A percentile compares a stretch with the other conserved stretches of the same genome.
Evolutionary conservation across 2,113 vertebrate species (phyloP).

Genomic region (Galeopterus variegatus): DNA sequence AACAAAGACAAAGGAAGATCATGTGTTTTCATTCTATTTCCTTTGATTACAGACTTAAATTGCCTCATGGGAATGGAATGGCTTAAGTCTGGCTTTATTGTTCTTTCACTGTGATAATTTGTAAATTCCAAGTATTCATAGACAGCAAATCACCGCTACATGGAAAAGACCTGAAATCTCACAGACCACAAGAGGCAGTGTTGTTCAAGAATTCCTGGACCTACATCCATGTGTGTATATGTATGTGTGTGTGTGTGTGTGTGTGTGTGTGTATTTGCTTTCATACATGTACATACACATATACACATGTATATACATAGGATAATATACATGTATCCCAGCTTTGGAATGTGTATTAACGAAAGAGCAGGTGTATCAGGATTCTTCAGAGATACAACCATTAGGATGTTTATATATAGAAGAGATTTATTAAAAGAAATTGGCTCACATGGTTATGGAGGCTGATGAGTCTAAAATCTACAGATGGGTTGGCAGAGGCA

Average conservation of each 20-base stretch:
- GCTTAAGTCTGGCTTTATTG: slow-evolving; percentile 35
- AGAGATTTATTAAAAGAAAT: background rate
- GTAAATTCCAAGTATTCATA: background rate
- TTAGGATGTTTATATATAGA: background rate
- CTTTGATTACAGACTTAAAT: slow-evolving; percentile 57
- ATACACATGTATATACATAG: background rate
- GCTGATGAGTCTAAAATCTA: background rate
- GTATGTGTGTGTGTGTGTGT: no score
- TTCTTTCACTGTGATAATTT: background rate
- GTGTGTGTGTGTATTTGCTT: no score
- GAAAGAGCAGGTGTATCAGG: background rate
- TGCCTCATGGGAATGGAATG: slow-evolving; percentile 52
- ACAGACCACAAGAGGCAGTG: background rate
- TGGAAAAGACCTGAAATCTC: background rate
- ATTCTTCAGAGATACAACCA: slow-evolving; percentile 5
- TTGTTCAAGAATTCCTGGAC: background rate
- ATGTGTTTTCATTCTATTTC: slow-evolving; percentile 39
- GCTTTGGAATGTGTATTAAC: background rate
- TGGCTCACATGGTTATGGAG: background rate
- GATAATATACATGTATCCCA: background rate
- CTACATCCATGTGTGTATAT: background rate
- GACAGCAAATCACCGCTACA: background rate
- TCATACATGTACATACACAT: background rate
- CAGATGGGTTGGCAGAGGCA: background rate
- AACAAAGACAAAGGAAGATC: slow-evolving; percentile 64